phyloP scores from a whole-genome alignment of 2,113 vertebrate genomes.

The Ursus arctos region DNA sequence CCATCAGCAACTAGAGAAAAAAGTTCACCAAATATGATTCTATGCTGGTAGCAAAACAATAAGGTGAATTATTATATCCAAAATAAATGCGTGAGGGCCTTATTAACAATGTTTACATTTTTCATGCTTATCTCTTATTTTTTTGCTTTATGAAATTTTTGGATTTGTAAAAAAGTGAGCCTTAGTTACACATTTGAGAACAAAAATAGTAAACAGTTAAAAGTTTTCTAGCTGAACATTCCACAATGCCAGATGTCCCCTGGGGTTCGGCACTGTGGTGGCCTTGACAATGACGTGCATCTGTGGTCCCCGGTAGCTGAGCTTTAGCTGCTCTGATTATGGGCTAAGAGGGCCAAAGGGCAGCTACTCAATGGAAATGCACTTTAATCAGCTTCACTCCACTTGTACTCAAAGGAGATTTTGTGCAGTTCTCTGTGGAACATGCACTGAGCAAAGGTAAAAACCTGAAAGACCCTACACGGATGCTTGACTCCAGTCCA shows the following conservation, averaged over 20 bases:
- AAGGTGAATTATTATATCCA: not conserved
- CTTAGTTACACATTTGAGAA: not conserved
- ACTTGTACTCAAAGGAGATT: not conserved
- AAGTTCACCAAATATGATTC: not conserved
- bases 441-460: not conserved
- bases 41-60: not conserved
- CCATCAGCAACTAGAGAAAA: not conserved
- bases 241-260: not conserved
- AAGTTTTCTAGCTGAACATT: not conserved
- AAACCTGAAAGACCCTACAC: not conserved
- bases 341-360: not conserved
- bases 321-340: not conserved
- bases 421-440: not conserved
- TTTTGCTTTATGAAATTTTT: not conserved
- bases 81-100: not conserved
- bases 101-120: not conserved
- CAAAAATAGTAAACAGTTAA: not conserved
- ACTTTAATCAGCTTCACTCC: not conserved
- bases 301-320: not conserved
- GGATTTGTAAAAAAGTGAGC: not conserved
- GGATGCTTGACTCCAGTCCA: not conserved
- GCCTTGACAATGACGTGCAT: not conserved
- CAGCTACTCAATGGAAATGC: not conserved
- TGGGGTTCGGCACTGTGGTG: fast-evolving
- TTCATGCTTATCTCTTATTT: not conserved